Conservation (phyloP, 2,888 invertebrate species). For the Heliconius hortense region DNA sequence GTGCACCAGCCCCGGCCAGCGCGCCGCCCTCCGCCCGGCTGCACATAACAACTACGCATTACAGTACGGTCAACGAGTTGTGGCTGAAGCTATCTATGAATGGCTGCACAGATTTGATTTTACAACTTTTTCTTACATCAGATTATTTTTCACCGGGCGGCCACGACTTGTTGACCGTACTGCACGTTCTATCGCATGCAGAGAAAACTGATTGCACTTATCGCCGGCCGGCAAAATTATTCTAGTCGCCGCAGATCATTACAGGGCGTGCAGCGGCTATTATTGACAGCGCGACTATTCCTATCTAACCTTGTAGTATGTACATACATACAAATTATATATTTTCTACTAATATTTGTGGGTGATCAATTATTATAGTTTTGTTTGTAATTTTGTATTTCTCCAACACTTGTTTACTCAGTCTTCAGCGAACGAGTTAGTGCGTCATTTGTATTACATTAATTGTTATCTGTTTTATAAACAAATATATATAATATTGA, state of each 20-base stretch:
- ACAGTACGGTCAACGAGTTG: neutral
- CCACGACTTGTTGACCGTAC: too few species aligned
- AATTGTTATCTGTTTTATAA: slow-evolving; percentile 34
- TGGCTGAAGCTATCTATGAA: too few species aligned
- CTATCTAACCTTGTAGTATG: slow-evolving; percentile 8
- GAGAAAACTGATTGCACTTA: slow-evolving; percentile 39
- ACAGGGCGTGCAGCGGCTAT: slow-evolving; percentile 37
- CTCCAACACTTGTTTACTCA: slow-evolving; percentile 40
- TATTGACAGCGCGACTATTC: slow-evolving; percentile 37
- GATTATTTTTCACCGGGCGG: too few species aligned
- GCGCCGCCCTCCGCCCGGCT: slow-evolving; percentile 17
- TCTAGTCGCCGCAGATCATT: slow-evolving; percentile 40
- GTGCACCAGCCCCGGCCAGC: slow-evolving; percentile 27
- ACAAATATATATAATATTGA: slow-evolving; percentile 24
- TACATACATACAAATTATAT: neutral
- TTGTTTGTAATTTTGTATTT: slow-evolving; percentile 22
- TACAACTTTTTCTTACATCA: too few species aligned
- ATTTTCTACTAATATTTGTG: neutral
- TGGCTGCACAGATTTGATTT: too few species aligned
- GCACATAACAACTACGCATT: slow-evolving; percentile 33
- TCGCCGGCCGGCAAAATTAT: slow-evolving; percentile 46
- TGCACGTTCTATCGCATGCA: slow-evolving; percentile 29
- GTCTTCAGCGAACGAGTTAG: slow-evolving; percentile 34
- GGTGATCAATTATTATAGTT: slow-evolving; percentile 4
- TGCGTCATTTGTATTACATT: slow-evolving; percentile 39